Evolutionary conservation across 2,797 vertebrate genomes (phyloP).

Genomic region (Acropternis orthonyx): DNA sequence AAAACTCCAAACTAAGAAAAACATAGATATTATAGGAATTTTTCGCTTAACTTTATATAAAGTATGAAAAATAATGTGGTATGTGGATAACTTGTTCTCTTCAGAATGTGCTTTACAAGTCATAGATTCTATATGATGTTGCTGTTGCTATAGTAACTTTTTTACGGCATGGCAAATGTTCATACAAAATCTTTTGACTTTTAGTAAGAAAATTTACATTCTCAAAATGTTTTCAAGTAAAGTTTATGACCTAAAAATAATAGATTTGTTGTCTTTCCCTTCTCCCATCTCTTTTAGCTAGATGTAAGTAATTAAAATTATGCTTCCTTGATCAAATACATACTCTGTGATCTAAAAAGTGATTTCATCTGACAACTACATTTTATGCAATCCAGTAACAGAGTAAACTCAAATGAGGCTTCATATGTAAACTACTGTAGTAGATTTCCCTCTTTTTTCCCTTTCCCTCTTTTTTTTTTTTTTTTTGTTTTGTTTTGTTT

Average conservation of each 20-base stretch:
- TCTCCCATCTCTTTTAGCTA: not conserved
- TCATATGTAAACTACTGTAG: conserved; percentile 22
- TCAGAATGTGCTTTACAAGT: conserved; percentile 44
- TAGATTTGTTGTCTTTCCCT: not conserved
- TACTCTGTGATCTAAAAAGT: conserved; percentile 5
- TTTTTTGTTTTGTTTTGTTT: not conserved
- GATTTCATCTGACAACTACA: not conserved
- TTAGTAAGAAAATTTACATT: conserved; percentile 40
- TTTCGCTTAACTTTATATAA: conserved; percentile 8
- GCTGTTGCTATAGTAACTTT: conserved; percentile 72
- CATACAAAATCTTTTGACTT: conserved; percentile 41
- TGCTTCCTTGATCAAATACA: conserved; percentile 1
- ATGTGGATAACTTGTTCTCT: conserved; percentile 32
- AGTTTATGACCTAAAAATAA: conserved; percentile 45
- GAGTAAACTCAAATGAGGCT: conserved; percentile 33
- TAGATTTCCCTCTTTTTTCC: not conserved
- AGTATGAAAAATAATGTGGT: conserved; percentile 63
- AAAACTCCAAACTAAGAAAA: conserved; percentile 8
- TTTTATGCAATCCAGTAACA: conserved; percentile 28
- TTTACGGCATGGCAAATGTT: conserved; percentile 55
- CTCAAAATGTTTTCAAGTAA: conserved; percentile 47
- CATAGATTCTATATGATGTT: conserved; percentile 58
- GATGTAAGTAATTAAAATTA: conserved; percentile 32
- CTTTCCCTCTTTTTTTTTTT: not conserved
- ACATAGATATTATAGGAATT: not conserved